Evolutionary conservation across 2,113 vertebrate species (phyloP).

Genomic region (Opisthocomus hoazin): DNA sequence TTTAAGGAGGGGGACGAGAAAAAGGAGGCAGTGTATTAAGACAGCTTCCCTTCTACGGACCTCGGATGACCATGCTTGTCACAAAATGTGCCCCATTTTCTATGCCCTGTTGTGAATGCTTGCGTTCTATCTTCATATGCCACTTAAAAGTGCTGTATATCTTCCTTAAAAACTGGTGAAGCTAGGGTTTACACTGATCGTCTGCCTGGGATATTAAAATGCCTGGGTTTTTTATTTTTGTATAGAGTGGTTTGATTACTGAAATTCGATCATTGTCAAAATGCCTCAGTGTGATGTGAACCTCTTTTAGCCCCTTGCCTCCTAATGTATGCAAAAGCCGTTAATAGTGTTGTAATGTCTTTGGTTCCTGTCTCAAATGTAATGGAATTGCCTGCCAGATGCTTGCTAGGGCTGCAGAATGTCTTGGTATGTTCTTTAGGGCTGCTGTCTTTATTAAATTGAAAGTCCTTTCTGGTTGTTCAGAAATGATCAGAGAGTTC

Average conservation of each 20-base stretch:
- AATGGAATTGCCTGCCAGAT: not conserved
- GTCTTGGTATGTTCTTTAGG: not conserved
- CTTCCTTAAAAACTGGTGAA: not conserved
- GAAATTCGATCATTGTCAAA: conserved; percentile 7
- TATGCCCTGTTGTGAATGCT: not conserved
- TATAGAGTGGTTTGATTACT: not conserved
- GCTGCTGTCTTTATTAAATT: conserved; percentile 23
- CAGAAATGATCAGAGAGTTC: not conserved
- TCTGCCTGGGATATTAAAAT: not conserved
- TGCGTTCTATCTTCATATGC: not conserved
- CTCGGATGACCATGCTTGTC: not conserved
- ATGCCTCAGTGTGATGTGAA: not conserved
- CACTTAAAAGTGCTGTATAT: not conserved
- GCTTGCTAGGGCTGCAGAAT: not conserved
- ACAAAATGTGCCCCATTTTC: not conserved
- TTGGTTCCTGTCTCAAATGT: not conserved
- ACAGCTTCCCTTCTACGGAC: not conserved
- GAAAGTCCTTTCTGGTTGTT: not conserved
- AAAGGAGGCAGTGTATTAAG: not conserved
- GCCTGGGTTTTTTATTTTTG: not conserved
- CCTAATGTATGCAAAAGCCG: not conserved
- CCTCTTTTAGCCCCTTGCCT: not conserved
- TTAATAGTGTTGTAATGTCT: conserved; percentile 13
- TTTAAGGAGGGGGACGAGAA: not conserved
- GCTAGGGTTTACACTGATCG: not conserved